Evolutionary conservation across 2,797 vertebrate species (phyloP).

Genomic region (Chrysocyon brachyurus): DNA sequence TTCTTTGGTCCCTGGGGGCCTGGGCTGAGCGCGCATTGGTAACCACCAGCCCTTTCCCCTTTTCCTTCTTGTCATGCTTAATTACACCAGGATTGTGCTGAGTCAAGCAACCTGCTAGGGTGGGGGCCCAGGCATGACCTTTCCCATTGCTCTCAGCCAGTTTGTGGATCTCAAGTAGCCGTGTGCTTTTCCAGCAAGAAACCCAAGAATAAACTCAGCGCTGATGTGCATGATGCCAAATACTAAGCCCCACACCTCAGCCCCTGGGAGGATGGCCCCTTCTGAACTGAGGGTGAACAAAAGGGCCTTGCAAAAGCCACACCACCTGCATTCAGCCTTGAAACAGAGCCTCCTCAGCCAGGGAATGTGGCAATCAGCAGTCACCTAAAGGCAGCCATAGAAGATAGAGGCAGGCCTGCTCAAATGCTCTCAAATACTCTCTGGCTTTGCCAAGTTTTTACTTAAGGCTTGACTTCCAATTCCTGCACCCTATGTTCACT

Average conservation of each 20-base stretch:
- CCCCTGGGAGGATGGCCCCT: neutral
- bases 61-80: constrained; percentile 78
- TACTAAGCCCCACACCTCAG: neutral
- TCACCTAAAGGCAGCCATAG: fast-evolving
- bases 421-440: neutral
- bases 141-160: constrained; percentile 38
- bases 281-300: constrained; percentile 62
- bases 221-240: neutral
- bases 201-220: constrained; percentile 67
- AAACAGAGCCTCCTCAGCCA: neutral
- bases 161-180: constrained; percentile 63
- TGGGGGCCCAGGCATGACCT: constrained; percentile 58
- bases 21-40: constrained; percentile 7
- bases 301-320: constrained; percentile 56
- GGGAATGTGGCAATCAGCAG: neutral
- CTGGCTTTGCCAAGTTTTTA: neutral
- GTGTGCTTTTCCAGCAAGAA: constrained; percentile 72
- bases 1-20: constrained; percentile 33
- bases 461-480: neutral
- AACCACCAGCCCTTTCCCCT: constrained; percentile 67
- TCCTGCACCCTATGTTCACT: neutral
- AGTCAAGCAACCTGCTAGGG: constrained; percentile 76
- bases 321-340: constrained; percentile 48
- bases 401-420: neutral
- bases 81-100: constrained; percentile 63